Base-by-base conservation (phyloP, 2,888 invertebrate species). In the Andricus quercusramuli region DNA sequence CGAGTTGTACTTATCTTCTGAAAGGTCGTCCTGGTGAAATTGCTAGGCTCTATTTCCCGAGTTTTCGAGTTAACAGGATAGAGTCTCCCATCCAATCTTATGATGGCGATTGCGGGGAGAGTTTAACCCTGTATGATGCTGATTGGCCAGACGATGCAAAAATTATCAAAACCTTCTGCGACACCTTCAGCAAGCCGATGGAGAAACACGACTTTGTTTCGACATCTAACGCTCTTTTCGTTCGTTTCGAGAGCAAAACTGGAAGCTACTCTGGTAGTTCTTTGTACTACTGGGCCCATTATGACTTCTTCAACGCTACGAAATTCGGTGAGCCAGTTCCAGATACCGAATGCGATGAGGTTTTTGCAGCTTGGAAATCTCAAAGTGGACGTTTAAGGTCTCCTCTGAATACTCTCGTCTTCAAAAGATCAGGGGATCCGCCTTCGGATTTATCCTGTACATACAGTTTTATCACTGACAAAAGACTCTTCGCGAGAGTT, bases 221-320 rank as follows among this genome's bases (percentile, higher is more conserved):
- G 0, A 97, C 97, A 0, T 96, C 97, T 11, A 97, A 97, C 85
- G 96, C 98, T 0, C 94, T 98, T 88, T 98, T 96, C 89, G 97
- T 98, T 0, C 94, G 97, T 84, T 98, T 98, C 91, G 97, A 98
- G 89, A 98, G 98, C 93, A 97, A 97, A 91, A 97, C 98, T 2
- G 98, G 98, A 32, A 97, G 97, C 85, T 98, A 98, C 88, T 97
- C 97, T 82, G 98, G 98, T 0, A 97, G 97, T n/a, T 98, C 98
- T 0, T 94, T 98, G 20, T 98, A 98, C 93, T 98, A 98, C 91
- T 98, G 98, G 98, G 98, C 98, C 0, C 98, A 98, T 91, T 98
- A 98, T 90, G 98, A 98, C 90, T 98, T 98, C 94, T 98, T 98
- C 93, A 98, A 98, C 92, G 97, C 97, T 89, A 97, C 97, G 0